A percentile compares a stretch with the other conserved stretches of the same genome.
These are phyloP conservation scores for Erebia epiphron DNA, from an alignment of 2,888 invertebrate species.

Conservation along the genomic window DNA sequence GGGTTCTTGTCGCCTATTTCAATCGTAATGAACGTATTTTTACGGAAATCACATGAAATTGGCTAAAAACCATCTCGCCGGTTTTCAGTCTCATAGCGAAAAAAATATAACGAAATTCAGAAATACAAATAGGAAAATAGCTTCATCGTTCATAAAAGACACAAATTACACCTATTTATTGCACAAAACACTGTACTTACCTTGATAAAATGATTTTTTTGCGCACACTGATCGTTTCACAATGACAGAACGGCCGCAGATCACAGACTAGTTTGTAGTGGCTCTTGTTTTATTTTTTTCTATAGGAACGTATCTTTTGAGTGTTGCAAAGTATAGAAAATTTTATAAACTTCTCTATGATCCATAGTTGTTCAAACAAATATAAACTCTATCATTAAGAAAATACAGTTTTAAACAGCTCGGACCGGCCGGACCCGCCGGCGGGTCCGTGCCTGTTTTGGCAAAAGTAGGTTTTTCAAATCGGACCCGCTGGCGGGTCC, in stretches of 20 bases:
- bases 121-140: conserved; percentile 1
- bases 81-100: not conserved
- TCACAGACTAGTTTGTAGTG: too few species aligned
- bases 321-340: too few species aligned
- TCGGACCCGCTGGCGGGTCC: too few species aligned
- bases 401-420: too few species aligned
- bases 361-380: too few species aligned
- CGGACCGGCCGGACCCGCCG: too few species aligned
- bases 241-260: not conserved
- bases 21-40: conserved; percentile 1
- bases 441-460: too few species aligned
- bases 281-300: too few species aligned
- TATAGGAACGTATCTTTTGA: too few species aligned
- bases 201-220: not conserved
- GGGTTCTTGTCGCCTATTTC: conserved; percentile 4
- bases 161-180: not conserved
- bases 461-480: too few species aligned
- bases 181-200: not conserved
- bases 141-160: not conserved
- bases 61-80: conserved; percentile 1
- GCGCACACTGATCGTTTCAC: not conserved
- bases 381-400: too few species aligned
- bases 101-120: conserved; percentile 2
- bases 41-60: conserved; percentile 1
- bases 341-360: too few species aligned